Evolutionary conservation across 1,140 invertebrate species (phyloP).

Genomic region (Cotesia chilonis): DNA sequence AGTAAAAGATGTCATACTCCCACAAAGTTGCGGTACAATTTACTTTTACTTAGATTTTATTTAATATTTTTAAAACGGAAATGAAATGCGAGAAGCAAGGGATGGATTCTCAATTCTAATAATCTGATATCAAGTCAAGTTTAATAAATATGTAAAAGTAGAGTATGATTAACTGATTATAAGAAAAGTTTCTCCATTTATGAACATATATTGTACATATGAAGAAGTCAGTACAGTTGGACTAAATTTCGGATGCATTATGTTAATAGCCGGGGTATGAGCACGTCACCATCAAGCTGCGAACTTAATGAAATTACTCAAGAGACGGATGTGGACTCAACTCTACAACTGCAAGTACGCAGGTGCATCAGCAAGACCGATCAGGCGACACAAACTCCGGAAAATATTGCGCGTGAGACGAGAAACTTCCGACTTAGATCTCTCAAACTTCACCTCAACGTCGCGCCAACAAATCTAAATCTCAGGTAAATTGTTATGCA

Average conservation of each 20-base stretch:
- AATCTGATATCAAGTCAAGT: too few relatives aligned
- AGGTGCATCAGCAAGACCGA: constrained; percentile 60
- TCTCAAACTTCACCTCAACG: constrained; percentile 72
- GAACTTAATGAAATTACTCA: constrained; percentile 63
- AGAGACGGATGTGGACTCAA: constrained; percentile 48
- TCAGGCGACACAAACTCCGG: constrained; percentile 74
- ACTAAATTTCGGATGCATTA: background rate
- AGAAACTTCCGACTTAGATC: constrained; percentile 72
- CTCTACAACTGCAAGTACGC: constrained; percentile 45
- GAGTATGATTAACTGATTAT: too few relatives aligned
- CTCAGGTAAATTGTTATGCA: constrained; percentile 65
- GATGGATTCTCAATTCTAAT: too few relatives aligned
- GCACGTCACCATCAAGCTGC: constrained; percentile 67
- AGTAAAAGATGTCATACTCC: too few relatives aligned
- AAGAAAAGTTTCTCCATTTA: too few relatives aligned
- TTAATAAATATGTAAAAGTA: too few relatives aligned
- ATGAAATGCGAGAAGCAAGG: too few relatives aligned
- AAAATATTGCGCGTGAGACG: constrained; percentile 74
- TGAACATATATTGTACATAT: too few relatives aligned
- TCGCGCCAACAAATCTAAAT: constrained; percentile 70
- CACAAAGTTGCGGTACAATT: background rate
- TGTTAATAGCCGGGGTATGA: constrained; percentile 38
- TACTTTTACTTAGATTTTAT: background rate
- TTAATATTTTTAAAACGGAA: background rate
- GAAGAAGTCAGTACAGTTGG: background rate